Evolutionary conservation across 53 echinoderm and acorn worm genomes (phyloP).

Genomic region (Holothuria leucospilota): DNA sequence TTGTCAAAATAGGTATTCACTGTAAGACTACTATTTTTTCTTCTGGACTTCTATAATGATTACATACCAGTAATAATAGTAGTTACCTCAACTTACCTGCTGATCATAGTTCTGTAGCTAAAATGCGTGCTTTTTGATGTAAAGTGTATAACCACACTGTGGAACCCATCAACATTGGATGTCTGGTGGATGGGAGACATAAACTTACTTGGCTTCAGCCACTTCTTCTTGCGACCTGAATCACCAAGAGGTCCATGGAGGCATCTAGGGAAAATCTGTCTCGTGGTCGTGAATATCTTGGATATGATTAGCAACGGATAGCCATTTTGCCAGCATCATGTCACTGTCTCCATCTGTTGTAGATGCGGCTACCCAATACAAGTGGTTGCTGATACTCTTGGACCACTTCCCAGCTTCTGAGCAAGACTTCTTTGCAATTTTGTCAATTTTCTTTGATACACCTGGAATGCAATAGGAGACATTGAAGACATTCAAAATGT

Average conservation of each 20-base stretch:
- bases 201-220: constrained; percentile 27
- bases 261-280: neutral
- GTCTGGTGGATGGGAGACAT: constrained; percentile 53
- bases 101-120: neutral
- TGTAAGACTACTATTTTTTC: too few species aligned
- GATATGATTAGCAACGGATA: constrained; percentile 26
- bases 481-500: too few species aligned
- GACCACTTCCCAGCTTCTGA: neutral
- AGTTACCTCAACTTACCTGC: too few species aligned
- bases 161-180: constrained; percentile 52
- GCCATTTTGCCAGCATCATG: constrained; percentile 28
- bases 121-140: neutral
- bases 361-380: constrained; percentile 40
- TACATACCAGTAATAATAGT: too few species aligned
- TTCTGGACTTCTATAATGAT: too few species aligned
- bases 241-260: neutral
- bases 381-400: constrained; percentile 21
- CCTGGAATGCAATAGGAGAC: too few species aligned
- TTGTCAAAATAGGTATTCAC: too few species aligned
- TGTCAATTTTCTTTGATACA: constrained; percentile 3
- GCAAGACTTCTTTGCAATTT: constrained; percentile 11
- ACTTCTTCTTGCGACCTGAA: neutral
- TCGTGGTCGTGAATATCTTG: constrained; percentile 21
- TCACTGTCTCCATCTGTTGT: neutral
- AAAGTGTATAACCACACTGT: constrained; percentile 44